These are phyloP conservation scores for Solea solea DNA, from an alignment of 2,113 vertebrate genomes.

Conservation along the genomic window DNA sequence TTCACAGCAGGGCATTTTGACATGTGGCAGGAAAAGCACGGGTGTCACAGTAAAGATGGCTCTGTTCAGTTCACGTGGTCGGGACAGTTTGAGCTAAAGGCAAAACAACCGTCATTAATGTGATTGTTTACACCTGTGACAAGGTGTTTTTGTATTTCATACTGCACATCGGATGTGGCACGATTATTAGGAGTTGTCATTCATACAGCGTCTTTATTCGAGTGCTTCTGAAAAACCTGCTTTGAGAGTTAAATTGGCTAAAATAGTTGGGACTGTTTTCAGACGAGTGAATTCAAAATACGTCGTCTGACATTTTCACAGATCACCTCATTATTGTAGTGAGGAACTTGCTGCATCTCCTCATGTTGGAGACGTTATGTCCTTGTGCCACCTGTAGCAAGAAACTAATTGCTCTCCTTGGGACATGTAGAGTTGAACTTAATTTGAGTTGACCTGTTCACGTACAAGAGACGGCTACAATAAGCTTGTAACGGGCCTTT, in stretches of 20 bases:
- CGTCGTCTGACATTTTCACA: slow-evolving; percentile 61
- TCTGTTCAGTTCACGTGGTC: background rate
- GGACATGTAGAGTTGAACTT: slow-evolving; percentile 75
- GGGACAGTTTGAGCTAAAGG: background rate
- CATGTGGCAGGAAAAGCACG: background rate
- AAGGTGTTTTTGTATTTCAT: background rate
- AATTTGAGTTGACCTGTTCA: slow-evolving; percentile 70
- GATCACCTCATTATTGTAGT: slow-evolving; percentile 65
- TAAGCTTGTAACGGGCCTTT: slow-evolving; percentile 48
- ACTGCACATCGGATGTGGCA: background rate
- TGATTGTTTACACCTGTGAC: background rate
- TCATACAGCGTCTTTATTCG: background rate
- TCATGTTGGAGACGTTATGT: slow-evolving; percentile 49
- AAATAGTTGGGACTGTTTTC: slow-evolving; percentile 27
- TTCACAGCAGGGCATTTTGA: background rate
- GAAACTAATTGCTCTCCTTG: slow-evolving; percentile 78
- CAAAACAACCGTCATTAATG: background rate
- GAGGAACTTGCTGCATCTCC: slow-evolving; percentile 62
- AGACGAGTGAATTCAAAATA: slow-evolving; percentile 26
- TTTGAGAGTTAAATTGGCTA: slow-evolving; percentile 24
- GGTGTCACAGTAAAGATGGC: background rate
- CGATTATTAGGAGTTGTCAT: too few relatives aligned
- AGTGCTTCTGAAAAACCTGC: slow-evolving; percentile 25
- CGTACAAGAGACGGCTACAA: slow-evolving; percentile 52
- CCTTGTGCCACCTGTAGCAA: slow-evolving; percentile 64